Evolutionary conservation across 2,888 invertebrate species (phyloP), one percentile per base, ranked within the genome.

Genomic region (Diarsia rubi): DNA sequence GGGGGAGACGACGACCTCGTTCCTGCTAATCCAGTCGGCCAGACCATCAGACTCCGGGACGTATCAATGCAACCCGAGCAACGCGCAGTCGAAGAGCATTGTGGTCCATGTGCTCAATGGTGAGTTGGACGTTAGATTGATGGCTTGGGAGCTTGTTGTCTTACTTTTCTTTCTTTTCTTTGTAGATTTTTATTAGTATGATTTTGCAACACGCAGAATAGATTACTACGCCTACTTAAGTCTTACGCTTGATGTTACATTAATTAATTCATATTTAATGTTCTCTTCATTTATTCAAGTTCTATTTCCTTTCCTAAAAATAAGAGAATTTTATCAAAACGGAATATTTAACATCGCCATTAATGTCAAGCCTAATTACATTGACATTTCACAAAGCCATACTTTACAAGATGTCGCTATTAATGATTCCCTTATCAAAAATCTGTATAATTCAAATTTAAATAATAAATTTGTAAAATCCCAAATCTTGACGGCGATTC

Each of bases 31-130:
- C 91, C 98, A 98, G 96, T 98, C 98, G 93, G 99, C 99, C 72
- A 97, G 98, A 92, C 98, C 98, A 75, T 97, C 98, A 68, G 99
- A 99, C 94, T 98, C 98, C 70, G 99, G 99, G 90, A 98, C 98
- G 91, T 99, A 99, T 96, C 98, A 98, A 94, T 99, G 99, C 96
- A 98, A 98, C 97, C 99, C 99, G 91, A 98, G 99, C 96, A 99
- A 99, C 96, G 98, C 99, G 87, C 98, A 98, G 94, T 97, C 98
- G 78, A 98, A 98, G 95, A 98, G 98, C 95, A 98, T 99, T 89
- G 98, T 98, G 85, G 98, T 99, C 83, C 99, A 99, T 94, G 99
- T 99, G 90, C 97, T 99, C 90, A 99, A 99, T 97, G 99, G 99
- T 99, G 97, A 98, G 98, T 97, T 68, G 8, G 9, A 65, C 27